Evolutionary conservation across 2,113 vertebrate species (phyloP).

Genomic region (Pterocles orientalis): DNA sequence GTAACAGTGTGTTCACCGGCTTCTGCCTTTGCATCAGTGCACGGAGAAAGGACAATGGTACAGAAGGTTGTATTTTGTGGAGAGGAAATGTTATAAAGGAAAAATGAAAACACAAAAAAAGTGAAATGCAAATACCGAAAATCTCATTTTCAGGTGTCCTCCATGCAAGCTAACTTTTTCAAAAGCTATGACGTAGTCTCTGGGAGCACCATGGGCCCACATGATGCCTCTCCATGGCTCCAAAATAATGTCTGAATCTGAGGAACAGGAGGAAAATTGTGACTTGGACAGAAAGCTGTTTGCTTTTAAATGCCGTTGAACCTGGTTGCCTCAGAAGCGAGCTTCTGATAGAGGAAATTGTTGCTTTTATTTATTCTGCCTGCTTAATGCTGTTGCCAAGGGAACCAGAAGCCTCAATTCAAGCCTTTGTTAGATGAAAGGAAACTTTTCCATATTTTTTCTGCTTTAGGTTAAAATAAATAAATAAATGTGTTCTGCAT

Average conservation of each 20-base stretch:
- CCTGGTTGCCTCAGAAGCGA: not conserved
- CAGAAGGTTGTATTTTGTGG: not conserved
- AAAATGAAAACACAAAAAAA: not conserved
- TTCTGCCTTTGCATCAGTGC: not conserved
- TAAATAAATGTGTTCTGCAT: not conserved
- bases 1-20: not conserved
- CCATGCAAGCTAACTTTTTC: not conserved
- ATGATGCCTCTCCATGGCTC: not conserved
- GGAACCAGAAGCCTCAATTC: constrained; percentile 57
- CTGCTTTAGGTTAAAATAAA: constrained; percentile 25
- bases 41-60: not conserved
- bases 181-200: not conserved
- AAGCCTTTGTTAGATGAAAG: constrained; percentile 45
- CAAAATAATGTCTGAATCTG: not conserved
- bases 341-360: constrained; percentile 6
- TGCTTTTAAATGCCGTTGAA: not conserved
- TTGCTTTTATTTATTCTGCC: constrained; percentile 23
- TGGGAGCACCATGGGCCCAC: fast-evolving
- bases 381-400: constrained; percentile 60
- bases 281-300: not conserved
- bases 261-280: not conserved
- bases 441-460: constrained; percentile 17
- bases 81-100: not conserved
- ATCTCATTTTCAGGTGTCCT: not conserved
- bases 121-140: not conserved